Conservation (phyloP, 1,140 invertebrate species). For the Manduca sexta region DNA sequence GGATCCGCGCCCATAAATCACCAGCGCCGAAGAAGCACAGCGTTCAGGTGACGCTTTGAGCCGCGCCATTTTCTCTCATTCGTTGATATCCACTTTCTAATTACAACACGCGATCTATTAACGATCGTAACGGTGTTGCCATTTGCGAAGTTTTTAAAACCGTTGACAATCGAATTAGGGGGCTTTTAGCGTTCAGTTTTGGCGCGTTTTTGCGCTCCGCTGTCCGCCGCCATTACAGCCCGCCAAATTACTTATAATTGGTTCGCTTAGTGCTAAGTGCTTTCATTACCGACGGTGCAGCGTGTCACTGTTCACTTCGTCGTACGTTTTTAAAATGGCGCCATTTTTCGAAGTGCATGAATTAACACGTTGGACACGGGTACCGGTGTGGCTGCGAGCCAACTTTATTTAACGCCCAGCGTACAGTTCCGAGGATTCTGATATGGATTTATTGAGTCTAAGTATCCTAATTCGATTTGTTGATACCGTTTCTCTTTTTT, state of each 20-base stretch:
- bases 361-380: conserved; percentile 20
- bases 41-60: conserved; percentile 62
- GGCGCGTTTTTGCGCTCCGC: conserved; percentile 62
- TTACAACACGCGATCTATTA: conserved; percentile 38
- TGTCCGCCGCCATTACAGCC: conserved; percentile 64
- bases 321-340: conserved; percentile 2
- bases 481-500: no score
- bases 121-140: no score
- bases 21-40: conserved; percentile 58
- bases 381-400: no score
- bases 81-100: conserved; percentile 63
- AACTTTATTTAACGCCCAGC: no score
- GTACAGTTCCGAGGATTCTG: no score
- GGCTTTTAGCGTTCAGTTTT: conserved; percentile 68
- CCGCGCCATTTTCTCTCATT: conserved; percentile 55
- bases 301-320: conserved; percentile 40
- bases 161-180: conserved; percentile 66
- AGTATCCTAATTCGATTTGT: no score
- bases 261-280: conserved; percentile 70
- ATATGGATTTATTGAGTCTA: no score
- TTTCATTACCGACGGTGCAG: conserved; percentile 57
- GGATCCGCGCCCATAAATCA: conserved; percentile 75
- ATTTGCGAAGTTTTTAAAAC: conserved; percentile 12
- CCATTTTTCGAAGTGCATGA: conserved; percentile 30
- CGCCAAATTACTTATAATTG: conserved; percentile 71